Percentiles rank a stretch among this genome's conserved stretches.
These are phyloP conservation scores for Cryptocheilus praepositus DNA, from an alignment of 2,888 invertebrate genomes.

Conservation along the genomic window DNA sequence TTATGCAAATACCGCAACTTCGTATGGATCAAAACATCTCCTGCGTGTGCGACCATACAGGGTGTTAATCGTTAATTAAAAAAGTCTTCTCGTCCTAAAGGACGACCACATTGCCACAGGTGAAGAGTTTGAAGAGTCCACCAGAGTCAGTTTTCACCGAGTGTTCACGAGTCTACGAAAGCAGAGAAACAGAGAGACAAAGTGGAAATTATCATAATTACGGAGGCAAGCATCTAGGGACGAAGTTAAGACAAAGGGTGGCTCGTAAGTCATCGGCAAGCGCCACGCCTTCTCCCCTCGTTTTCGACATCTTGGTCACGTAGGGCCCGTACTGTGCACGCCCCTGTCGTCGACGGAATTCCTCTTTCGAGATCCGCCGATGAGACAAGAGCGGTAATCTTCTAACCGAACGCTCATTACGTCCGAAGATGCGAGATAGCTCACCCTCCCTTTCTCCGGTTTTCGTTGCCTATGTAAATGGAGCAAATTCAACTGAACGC, in stretches of 20 bases:
- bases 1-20: no score
- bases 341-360: conserved; percentile 52
- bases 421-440: conserved; percentile 5
- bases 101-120: not conserved
- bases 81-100: not conserved
- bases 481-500: no score
- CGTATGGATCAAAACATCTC: no score
- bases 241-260: conserved; percentile 52
- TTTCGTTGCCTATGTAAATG: not conserved
- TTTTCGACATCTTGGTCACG: conserved; percentile 62
- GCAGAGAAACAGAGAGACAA: conserved; percentile 1
- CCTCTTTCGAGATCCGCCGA: conserved; percentile 33
- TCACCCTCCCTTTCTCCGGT: not conserved
- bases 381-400: conserved; percentile 36
- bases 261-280: conserved; percentile 60
- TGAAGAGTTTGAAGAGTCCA: no score
- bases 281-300: conserved; percentile 59
- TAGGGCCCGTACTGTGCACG: conserved; percentile 32
- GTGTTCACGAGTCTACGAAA: not conserved
- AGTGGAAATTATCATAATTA: conserved; percentile 56
- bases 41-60: no score
- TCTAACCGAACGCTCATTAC: conserved; percentile 49
- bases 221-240: conserved; percentile 37
- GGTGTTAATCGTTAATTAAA: conserved; percentile 18
- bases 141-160: conserved; percentile 11